phyloP scores from a whole-genome alignment of 1,140 invertebrate genomes.

The Euwallacea similis region DNA sequence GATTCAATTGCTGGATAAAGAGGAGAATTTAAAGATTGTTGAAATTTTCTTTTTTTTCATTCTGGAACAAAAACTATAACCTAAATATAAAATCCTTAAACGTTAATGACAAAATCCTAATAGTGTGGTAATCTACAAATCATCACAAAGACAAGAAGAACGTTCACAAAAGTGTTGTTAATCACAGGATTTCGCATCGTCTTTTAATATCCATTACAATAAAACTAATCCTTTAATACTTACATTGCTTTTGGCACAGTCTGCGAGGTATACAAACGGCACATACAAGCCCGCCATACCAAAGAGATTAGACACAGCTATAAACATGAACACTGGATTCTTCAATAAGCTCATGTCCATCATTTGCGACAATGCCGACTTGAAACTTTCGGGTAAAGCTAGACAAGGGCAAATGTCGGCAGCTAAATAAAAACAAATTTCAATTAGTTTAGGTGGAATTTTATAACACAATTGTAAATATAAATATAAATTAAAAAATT shows the following conservation, averaged over 20 bases:
- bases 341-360: constrained; percentile 88
- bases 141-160: too few species aligned
- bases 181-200: too few species aligned
- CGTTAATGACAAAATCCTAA: too few species aligned
- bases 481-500: not conserved
- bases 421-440: constrained; percentile 52
- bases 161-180: too few species aligned
- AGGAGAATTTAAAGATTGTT: too few species aligned
- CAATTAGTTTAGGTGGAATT: not conserved
- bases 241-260: constrained; percentile 73
- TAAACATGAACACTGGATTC: constrained; percentile 88
- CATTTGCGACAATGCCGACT: constrained; percentile 85
- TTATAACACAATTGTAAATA: too few species aligned
- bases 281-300: constrained; percentile 94
- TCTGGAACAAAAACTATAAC: too few species aligned
- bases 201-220: too few species aligned
- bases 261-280: constrained; percentile 92
- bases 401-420: constrained; percentile 78
- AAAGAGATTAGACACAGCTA: constrained; percentile 93
- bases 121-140: too few species aligned
- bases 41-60: too few species aligned
- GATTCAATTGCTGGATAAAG: too few species aligned
- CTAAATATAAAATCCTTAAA: too few species aligned
- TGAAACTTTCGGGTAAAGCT: constrained; percentile 76
- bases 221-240: constrained; percentile 44